A percentile compares a stretch with the other conserved stretches of the same genome.
phyloP scores from a whole-genome alignment of 2,113 vertebrate species.

The Brachionichthys hirsutus region DNA sequence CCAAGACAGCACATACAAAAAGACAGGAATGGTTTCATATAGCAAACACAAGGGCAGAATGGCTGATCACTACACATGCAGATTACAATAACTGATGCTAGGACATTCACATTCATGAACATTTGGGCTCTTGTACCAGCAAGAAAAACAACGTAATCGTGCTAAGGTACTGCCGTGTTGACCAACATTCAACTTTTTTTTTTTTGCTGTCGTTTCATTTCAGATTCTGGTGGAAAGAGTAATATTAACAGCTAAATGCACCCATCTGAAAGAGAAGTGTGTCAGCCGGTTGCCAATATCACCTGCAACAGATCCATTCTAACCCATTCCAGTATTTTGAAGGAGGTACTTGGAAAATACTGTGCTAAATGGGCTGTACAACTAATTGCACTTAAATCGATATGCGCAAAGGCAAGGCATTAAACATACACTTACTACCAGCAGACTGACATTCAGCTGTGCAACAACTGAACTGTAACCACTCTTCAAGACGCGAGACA shows the following conservation, averaged over 20 bases:
- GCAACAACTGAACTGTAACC: slow-evolving; percentile 24
- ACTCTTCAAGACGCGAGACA: slow-evolving; percentile 34
- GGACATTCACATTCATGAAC: too few relatives aligned
- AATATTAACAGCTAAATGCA: slow-evolving; percentile 3
- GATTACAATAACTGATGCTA: slow-evolving; percentile 31
- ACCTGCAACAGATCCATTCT: slow-evolving; percentile 21
- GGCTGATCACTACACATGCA: slow-evolving; percentile 57
- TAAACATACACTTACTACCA: slow-evolving; percentile 44
- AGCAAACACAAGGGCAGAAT: slow-evolving; percentile 22
- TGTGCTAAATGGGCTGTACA: slow-evolving; percentile 38
- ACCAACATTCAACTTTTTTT: slow-evolving; percentile 18
- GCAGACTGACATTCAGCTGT: slow-evolving; percentile 50
- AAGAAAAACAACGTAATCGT: too few relatives aligned
- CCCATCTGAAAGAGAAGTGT: not conserved
- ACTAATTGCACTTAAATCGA: slow-evolving; percentile 66
- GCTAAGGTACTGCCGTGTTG: slow-evolving; percentile 62
- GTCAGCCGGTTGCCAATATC: slow-evolving; percentile 24
- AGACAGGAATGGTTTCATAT: slow-evolving; percentile 18
- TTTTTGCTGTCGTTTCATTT: too few relatives aligned
- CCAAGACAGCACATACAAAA: slow-evolving; percentile 18
- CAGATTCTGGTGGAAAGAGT: slow-evolving; percentile 16
- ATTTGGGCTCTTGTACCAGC: too few relatives aligned
- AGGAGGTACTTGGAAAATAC: slow-evolving; percentile 20
- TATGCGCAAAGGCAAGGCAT: slow-evolving; percentile 37
- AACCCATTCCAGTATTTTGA: slow-evolving; percentile 18